These are phyloP conservation scores for Amblyornis subalaris DNA, from an alignment of 2,113 vertebrate species.

Conservation along the genomic window DNA sequence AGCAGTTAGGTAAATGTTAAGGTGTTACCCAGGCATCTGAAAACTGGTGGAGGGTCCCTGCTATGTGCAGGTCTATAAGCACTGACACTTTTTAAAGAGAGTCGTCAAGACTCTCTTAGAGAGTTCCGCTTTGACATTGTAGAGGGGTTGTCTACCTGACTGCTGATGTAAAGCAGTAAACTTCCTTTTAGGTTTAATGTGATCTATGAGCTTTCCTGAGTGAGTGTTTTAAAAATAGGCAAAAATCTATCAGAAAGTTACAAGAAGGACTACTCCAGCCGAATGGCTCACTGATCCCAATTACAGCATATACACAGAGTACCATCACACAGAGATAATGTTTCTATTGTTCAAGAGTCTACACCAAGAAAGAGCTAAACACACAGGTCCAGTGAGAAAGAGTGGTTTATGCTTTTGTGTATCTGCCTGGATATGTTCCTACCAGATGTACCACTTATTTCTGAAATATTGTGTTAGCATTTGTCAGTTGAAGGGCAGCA, in stretches of 20 bases:
- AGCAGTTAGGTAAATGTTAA: not conserved
- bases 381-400: not conserved
- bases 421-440: not conserved
- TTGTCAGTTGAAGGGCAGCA: not conserved
- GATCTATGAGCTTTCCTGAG: not conserved
- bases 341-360: not conserved
- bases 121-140: not conserved
- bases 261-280: not conserved
- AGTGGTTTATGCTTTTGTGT: not conserved
- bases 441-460: not conserved
- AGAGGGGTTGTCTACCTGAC: not conserved
- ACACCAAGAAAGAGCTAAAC: not conserved
- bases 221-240: not conserved
- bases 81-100: not conserved
- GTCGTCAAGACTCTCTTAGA: not conserved
- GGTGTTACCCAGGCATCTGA: not conserved
- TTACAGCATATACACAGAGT: not conserved
- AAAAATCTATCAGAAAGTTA: not conserved
- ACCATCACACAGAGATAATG: rapidly evolving
- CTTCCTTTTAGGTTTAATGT: not conserved
- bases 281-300: not conserved
- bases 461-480: not conserved
- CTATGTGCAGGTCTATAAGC: rapidly evolving
- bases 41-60: not conserved
- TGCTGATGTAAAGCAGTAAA: not conserved